Base-by-base conservation (phyloP, 2,797 vertebrate species). In the Manis crassicaudata region DNA sequence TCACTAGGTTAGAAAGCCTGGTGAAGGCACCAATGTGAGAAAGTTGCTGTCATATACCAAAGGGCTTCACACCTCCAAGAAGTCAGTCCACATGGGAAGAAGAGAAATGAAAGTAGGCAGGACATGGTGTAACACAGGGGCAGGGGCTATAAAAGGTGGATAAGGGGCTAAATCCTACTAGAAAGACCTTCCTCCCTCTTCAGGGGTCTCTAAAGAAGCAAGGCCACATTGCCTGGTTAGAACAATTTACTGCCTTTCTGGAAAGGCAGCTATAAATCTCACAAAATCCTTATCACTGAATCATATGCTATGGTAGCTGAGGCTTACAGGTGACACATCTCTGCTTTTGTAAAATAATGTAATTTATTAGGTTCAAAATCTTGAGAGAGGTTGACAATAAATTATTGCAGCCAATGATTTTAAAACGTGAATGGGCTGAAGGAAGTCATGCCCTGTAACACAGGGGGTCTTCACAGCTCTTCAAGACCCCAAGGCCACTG, bases 291-390 rank as follows among this genome's bases (percentile, higher is more conserved):
- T 81, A 46, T 12, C 56, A 37, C 20, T 73, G 21, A 46, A 88
- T 27, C 7, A 58, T 12, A 50, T 5, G 7, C 37, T 62, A 0
- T n/a, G 20, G 46, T 65, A 58, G 56, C 52, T 83, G 27, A 91
- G 43, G 37, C 75, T 90, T 68, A 76, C 0, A 68, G 56, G 5
- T 54, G 58, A 84, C n/a, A 75, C 21, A 46, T 27, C 17, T 65
- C 25, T 37, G 27, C 27, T 86, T 63, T 85, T 62, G 37, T 67
- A 54, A 94, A 95, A 75, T 46, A 20, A 23, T 17, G 5, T 7
- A 23, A 83, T 63, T 94, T 79, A 50, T 79, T 70, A 85, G 68
- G 50, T 88, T 85, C 46, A 80, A 80, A 93, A 94, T 8, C 62
- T 40, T 88, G 11, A 77, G 79, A 40, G 23, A 65, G 82, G 29